phyloP scores from a whole-genome alignment of 2,888 invertebrate species.

The Epistrophe eligans region DNA sequence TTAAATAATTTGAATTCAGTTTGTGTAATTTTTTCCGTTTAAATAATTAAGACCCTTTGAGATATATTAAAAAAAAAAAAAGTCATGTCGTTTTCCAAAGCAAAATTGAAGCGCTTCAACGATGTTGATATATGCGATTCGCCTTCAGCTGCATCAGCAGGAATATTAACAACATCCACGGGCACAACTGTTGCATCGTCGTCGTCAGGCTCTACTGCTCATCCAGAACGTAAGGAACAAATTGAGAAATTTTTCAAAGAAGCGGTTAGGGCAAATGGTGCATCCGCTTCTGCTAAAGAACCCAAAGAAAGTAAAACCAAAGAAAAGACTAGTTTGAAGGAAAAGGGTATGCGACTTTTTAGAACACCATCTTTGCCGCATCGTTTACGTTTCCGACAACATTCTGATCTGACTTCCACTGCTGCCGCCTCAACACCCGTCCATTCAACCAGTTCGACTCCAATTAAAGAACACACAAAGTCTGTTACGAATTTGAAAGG shows the following conservation, averaged over 20 bases:
- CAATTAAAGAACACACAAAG: conserved; percentile 81
- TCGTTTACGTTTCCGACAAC: conserved; percentile 82
- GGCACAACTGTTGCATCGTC: conserved; percentile 67
- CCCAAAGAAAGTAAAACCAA: conserved; percentile 79
- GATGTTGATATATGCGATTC: conserved; percentile 82
- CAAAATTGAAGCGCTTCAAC: conserved; percentile 84
- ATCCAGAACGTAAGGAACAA: conserved; percentile 83
- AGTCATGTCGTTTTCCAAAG: conserved; percentile 83
- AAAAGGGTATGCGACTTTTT: conserved; percentile 81
- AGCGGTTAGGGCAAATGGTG: conserved; percentile 82
- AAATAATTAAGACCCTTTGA: conserved; percentile 12
- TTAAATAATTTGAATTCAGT: conserved; percentile 16
- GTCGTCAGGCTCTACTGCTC: conserved; percentile 71
- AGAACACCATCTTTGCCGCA: conserved; percentile 83
- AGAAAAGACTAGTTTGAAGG: conserved; percentile 79
- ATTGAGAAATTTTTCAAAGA: conserved; percentile 84
- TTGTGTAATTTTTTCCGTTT: conserved; percentile 1
- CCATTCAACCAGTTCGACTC: conserved; percentile 81
- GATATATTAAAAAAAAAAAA: background rate
- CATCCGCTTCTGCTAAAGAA: conserved; percentile 81
- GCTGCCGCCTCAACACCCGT: conserved; percentile 80
- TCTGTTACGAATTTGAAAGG: conserved; percentile 84
- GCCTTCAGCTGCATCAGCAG: conserved; percentile 77
- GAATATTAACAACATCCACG: conserved; percentile 62
- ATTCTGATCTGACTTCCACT: conserved; percentile 78